Evolutionary conservation across 2,888 invertebrate genomes (phyloP).

Genomic region (Spialia ferax): DNA sequence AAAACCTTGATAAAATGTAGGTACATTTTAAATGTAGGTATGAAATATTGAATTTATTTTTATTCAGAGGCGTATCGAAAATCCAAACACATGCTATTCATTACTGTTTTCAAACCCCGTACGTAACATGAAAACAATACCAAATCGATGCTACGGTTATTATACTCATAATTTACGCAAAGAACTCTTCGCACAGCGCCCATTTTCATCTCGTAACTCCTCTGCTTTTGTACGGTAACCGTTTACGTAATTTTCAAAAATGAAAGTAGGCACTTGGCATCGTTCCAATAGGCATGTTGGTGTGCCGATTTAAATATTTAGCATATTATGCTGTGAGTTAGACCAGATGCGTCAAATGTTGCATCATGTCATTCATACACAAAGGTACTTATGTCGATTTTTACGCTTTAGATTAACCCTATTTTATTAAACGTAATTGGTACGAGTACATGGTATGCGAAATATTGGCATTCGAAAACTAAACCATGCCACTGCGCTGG

Average conservation of each 20-base stretch:
- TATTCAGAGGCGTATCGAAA: too few species aligned
- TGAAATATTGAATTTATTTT: too few species aligned
- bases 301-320: conserved; percentile 22
- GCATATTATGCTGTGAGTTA: conserved; percentile 49
- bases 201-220: conserved; percentile 11
- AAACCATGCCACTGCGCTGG: too few species aligned
- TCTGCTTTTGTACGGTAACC: conserved; percentile 15
- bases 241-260: conserved; percentile 36
- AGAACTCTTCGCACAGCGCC: not conserved
- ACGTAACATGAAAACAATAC: not conserved
- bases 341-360: conserved; percentile 12
- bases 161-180: not conserved
- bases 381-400: too few species aligned
- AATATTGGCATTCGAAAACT: too few species aligned
- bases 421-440: too few species aligned
- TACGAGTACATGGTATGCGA: too few species aligned
- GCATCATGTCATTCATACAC: not conserved
- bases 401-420: too few species aligned
- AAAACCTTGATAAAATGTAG: too few species aligned
- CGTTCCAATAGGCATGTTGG: conserved; percentile 27
- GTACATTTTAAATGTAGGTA: too few species aligned
- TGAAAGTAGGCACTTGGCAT: conserved; percentile 41
- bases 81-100: too few species aligned
- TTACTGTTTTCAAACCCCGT: not conserved
- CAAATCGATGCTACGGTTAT: conserved; percentile 14